Base-by-base conservation (phyloP, 2,113 vertebrate genomes). In the Salminus brasiliensis region DNA sequence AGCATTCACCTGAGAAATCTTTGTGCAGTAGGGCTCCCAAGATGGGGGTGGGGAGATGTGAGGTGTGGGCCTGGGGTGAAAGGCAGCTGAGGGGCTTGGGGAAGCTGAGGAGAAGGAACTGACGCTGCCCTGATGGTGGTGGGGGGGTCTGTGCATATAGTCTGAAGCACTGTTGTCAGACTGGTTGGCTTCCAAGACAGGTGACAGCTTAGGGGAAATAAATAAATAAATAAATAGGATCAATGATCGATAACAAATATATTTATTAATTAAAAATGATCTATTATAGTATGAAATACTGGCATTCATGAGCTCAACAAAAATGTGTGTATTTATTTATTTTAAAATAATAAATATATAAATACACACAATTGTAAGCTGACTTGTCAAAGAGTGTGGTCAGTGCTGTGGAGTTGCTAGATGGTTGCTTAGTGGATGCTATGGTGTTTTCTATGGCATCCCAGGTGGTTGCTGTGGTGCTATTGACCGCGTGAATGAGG, bases 181-280 rank as follows among this genome's bases (percentile, higher is more conserved):
- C 74, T 90, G 86, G 8, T 13, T 87, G 25, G 91, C 92, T 82
- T 94, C 90, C 34, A 86, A 80, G 70, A 90, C 87, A 60, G 94
- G 91, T 67, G 93, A 93, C 32, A 92, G 87, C 94, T 96, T 53
- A 13, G 3, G 6, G 2, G 18, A 71, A 52, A 75, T 21, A 78
- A 65, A 8, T 16, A 66, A 65, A 36, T 16, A 5, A 12, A 60
- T 2, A 6, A 60, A 18, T 30, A 13, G 32, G 13, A 62, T 2
- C 18, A 25, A 59, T 62, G 32, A 62, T 16, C 25, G 7, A 18
- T 32, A 62, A 8, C 3, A 62, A 62, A n/a, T n/a, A n/a, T n/a
- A n/a, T n/a, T n/a, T n/a, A n/a, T n/a, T n/a, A n/a, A n/a, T n/a
- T n/a, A n/a, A n/a, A n/a, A n/a, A n/a, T n/a, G n/a, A n/a, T n/a